Evolutionary conservation across 2,888 invertebrate genomes (phyloP), one percentile per base, ranked within the genome.

Genomic region (Pasiphila rectangulata): DNA sequence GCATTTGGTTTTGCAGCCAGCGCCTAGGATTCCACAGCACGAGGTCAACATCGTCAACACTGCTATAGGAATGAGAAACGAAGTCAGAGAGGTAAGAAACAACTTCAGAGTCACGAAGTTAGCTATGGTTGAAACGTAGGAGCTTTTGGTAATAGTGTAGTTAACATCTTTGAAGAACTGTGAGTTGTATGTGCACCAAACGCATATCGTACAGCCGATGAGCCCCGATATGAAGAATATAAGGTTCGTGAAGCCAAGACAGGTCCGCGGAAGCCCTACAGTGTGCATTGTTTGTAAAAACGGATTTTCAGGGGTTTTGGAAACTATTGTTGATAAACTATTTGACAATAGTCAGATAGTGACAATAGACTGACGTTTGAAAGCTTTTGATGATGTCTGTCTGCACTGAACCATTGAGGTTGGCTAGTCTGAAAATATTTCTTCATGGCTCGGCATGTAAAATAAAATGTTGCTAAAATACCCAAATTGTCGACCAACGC

Each of bases 151-250:
- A n/a, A 86, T 58, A 0, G 79, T 79, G 29, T 72, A 85, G 63
- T 86, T 85, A 1, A 88, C 79, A 35, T 83, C 83, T 5, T 63
- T 69, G 56, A 88, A 87, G 61, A 85, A 79, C 4, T 84, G 75
- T 0, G 80, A 74, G 59, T 83, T 85, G 17, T 79, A 35, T 1
- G 73, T 66, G 42, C 86, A 87, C 87, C 87, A 88, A 0, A 81
- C 45, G 46, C 87, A 82, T 25, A 83, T 70, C 0, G 67, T 59
- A 16, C 72, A 72, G 1, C 68, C 63, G 0, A 83, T 25, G 2
- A 74, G 41, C 1, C 83, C 77, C 0, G 75, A 24, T 7, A 80
- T 41, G 40, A 85, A 81, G 56, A 79, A 81, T 3, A 80, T 34
- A 10, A 84, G 60, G 42, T 87, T 88, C 13, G 80, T 82, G 54